phyloP scores from a whole-genome alignment of 2,797 vertebrate genomes.

The Scyliorhinus canicula region DNA sequence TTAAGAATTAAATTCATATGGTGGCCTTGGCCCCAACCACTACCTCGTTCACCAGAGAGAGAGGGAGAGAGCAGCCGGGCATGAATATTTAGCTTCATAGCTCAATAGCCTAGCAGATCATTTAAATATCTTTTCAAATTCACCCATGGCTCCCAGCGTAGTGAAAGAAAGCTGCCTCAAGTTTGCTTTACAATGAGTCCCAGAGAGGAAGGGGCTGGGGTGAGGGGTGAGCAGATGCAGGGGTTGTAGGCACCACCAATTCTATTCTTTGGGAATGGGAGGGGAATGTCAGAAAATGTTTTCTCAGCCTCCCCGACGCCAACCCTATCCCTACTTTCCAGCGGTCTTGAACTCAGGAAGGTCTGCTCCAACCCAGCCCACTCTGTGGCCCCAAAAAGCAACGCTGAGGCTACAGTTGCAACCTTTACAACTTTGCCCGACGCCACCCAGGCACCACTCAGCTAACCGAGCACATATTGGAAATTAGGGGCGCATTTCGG shows the following conservation, averaged over 20 bases:
- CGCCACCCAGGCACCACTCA: too few species aligned
- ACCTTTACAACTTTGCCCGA: background rate
- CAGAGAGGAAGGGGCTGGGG: background rate
- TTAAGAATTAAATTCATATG: conserved; percentile 37
- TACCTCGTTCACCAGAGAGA: conserved; percentile 23
- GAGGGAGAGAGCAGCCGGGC: background rate
- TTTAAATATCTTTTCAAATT: conserved; percentile 26
- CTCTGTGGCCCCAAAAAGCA: background rate
- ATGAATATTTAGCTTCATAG: conserved; percentile 33
- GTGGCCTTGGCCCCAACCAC: background rate
- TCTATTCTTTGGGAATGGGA: background rate
- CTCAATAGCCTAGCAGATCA: background rate
- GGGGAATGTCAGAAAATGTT: background rate
- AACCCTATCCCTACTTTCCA: background rate
- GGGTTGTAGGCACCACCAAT: background rate
- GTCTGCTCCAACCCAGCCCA: too few species aligned
- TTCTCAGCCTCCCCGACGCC: background rate
- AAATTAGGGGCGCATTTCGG: too few species aligned
- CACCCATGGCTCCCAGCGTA: background rate
- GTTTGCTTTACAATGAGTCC: background rate
- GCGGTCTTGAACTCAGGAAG: background rate
- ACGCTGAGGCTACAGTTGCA: background rate
- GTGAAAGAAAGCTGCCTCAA: background rate
- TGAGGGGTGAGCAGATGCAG: background rate
- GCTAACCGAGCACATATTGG: too few species aligned